These are phyloP conservation scores for Panopea generosa DNA, from an alignment of 2,888 invertebrate species.

Conservation along the genomic window DNA sequence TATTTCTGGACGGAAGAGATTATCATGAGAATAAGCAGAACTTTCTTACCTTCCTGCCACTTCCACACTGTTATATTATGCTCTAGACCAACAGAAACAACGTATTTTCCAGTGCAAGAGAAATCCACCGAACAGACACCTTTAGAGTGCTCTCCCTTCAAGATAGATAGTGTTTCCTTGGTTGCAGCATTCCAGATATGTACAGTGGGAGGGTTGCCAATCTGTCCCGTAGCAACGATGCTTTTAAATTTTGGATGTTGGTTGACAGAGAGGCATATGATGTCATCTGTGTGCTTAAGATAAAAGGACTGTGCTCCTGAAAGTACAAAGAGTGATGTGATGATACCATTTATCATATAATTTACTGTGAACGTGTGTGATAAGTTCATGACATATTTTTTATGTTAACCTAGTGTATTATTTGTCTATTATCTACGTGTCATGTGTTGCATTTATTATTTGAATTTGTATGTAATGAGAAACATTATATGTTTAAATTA, in stretches of 20 bases:
- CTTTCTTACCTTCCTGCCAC: slow-evolving; percentile 85
- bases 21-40: too few species aligned
- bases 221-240: slow-evolving; percentile 84
- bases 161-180: slow-evolving; percentile 82
- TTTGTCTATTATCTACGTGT: too few species aligned
- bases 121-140: slow-evolving; percentile 85
- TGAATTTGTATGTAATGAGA: too few species aligned
- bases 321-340: slow-evolving; percentile 33
- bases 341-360: neutral
- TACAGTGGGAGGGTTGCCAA: slow-evolving; percentile 82
- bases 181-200: slow-evolving; percentile 83
- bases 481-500: too few species aligned
- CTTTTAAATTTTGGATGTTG: slow-evolving; percentile 84
- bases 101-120: slow-evolving; percentile 84
- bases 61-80: slow-evolving; percentile 84
- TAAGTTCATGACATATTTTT: too few species aligned
- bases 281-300: slow-evolving; percentile 85
- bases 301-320: slow-evolving; percentile 84
- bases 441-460: too few species aligned
- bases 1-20: too few species aligned
- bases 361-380: too few species aligned
- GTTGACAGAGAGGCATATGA: slow-evolving; percentile 84
- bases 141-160: slow-evolving; percentile 79
- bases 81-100: slow-evolving; percentile 83
- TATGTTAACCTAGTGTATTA: too few species aligned